Conservation (phyloP, 37 sponge, comb jelly and placozoan species). For the Ephydatia muelleri region DNA sequence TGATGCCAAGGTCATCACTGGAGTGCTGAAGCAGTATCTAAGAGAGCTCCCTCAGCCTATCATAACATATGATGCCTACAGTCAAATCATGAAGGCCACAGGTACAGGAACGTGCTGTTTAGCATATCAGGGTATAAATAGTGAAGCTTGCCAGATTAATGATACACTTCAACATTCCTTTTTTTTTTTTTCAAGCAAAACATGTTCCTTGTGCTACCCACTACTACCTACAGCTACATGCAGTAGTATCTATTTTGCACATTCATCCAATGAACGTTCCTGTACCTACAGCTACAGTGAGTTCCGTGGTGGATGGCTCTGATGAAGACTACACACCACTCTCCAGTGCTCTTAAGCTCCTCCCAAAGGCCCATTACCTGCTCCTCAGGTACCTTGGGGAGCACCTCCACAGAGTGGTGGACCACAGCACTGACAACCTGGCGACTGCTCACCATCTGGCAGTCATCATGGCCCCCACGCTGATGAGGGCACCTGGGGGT, state of each 20-base stretch:
- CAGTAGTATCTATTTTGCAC: too few relatives aligned
- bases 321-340: conserved; percentile 25
- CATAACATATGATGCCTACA: conserved; percentile 59
- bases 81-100: conserved; percentile 31
- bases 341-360: conserved; percentile 17
- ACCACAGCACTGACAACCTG: conserved; percentile 41
- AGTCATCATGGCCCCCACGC: conserved; percentile 80
- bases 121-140: too few relatives aligned
- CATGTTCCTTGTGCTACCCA: background rate
- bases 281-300: conserved; percentile 3
- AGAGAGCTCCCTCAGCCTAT: conserved; percentile 78
- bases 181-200: too few relatives aligned
- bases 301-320: conserved; percentile 4
- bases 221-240: too few relatives aligned
- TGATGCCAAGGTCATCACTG: conserved; percentile 59
- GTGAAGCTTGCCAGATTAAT: too few relatives aligned
- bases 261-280: too few relatives aligned
- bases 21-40: conserved; percentile 66
- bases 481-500: conserved; percentile 49
- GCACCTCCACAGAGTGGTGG: conserved; percentile 57
- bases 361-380: conserved; percentile 67
- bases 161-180: background rate
- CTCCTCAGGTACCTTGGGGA: conserved; percentile 37
- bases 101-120: too few relatives aligned
- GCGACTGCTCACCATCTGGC: conserved; percentile 72